Base-by-base conservation (phyloP, 2,888 invertebrate species). In the Anoplius nigerrimus region DNA sequence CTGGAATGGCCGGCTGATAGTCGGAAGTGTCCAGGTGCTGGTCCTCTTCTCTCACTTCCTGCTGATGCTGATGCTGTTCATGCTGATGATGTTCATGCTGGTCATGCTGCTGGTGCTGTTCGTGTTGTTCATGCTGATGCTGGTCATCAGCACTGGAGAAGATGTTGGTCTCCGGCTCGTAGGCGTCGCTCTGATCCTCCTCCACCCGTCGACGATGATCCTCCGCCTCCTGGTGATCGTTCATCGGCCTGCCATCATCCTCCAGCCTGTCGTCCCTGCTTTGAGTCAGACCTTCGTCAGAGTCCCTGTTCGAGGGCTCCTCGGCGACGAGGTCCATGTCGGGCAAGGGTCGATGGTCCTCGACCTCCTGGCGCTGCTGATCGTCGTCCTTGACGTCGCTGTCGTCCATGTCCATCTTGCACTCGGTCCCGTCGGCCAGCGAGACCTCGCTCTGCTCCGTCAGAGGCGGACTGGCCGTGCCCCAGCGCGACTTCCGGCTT, bases 401-500 rank as follows among this genome's bases (percentile, higher is more conserved):
- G 16, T 60, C 51, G 0, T 2, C 18, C 51, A 52, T 16, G 3
- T 45, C 48, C 13, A 11, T 22, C 2, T 66, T 46, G 2, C 66
- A 71, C n/a, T 78, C 78, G 0, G 34, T 16, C 8, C 72, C 78
- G 13, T 74, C 68, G 11, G 65, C 22, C 6, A 34, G 34, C 34
- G 8, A 34, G 11, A 6, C 11, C 8, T 53, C 53, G 5, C 24
- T 22, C 15, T 55, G 55, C 8, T 70, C 63, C 4, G 66, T 63
- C 18, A 63, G 42, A 6, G 77, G 71, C 13, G 84, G 84, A 61
- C 83, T 84, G 4, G 74, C 80, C 11, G 83, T 84, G 11, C 82
- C 80, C 84, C 84, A 84, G n/a, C 84, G 74, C 0, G 82, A 86
- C 62, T 87, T 87, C 42, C 86, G 76, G 51, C 80, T 86, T 22